phyloP scores from a whole-genome alignment of 2,797 vertebrate species.

The Perdix hodgsoniae region DNA sequence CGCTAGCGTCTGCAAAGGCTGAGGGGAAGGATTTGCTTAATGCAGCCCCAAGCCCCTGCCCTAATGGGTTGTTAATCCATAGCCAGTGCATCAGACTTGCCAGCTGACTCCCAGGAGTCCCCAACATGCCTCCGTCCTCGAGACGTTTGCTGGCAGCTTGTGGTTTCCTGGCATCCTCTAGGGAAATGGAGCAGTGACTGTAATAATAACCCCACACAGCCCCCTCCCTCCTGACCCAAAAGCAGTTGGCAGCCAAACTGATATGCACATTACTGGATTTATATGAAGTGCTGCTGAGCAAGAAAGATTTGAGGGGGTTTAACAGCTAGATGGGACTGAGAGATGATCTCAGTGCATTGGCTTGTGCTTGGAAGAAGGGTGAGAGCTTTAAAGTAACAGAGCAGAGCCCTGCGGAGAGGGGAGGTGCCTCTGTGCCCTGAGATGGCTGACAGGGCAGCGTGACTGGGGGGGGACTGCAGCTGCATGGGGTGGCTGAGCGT shows the following conservation, averaged over 20 bases:
- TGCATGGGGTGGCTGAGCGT: rapidly evolving
- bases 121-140: neutral
- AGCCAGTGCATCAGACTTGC: constrained; percentile 24
- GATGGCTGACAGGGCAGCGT: rapidly evolving
- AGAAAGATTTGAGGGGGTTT: constrained; percentile 75
- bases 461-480: rapidly evolving
- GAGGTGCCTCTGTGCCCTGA: neutral
- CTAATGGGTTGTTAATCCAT: constrained; percentile 67
- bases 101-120: constrained; percentile 33
- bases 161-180: neutral
- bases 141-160: constrained; percentile 27
- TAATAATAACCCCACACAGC: neutral
- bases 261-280: constrained; percentile 72
- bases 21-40: constrained; percentile 33
- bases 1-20: neutral
- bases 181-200: neutral
- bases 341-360: constrained; percentile 76
- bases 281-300: constrained; percentile 76
- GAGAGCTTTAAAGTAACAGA: constrained; percentile 42
- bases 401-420: neutral
- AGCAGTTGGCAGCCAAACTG: constrained; percentile 62
- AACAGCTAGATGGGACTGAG: constrained; percentile 65
- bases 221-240: constrained; percentile 9
- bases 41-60: constrained; percentile 9
- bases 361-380: constrained; percentile 13